These are phyloP conservation scores for Fragum fragum DNA, from an alignment of 2,888 invertebrate species.

Conservation along the genomic window DNA sequence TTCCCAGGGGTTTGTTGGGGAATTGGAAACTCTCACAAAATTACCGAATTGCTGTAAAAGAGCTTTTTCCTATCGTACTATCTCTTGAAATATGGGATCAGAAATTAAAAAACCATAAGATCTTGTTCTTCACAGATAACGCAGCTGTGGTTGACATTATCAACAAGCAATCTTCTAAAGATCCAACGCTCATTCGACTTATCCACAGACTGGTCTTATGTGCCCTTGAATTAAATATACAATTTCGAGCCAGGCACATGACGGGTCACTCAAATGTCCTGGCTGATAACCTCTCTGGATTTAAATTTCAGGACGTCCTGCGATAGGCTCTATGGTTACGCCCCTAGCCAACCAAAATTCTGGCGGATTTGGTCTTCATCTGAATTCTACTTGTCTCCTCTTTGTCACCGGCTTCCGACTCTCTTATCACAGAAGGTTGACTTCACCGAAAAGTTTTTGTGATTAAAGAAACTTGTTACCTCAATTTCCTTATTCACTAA, in stretches of 20 bases:
- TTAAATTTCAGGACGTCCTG: conserved; percentile 29
- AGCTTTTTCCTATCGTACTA: conserved; percentile 32
- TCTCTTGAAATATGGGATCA: conserved; percentile 40
- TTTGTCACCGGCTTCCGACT: neutral
- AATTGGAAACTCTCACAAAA: neutral
- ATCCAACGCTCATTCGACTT: neutral
- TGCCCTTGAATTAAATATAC: conserved; percentile 10
- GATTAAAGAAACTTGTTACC: neutral
- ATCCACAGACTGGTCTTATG: neutral
- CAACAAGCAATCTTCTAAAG: conserved; percentile 40
- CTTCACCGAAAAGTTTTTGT: neutral
- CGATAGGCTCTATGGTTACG: neutral
- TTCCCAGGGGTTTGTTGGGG: conserved; percentile 29
- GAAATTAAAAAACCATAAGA: conserved; percentile 38
- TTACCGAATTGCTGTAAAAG: conserved; percentile 34
- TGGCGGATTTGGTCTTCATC: neutral
- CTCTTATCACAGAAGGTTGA: neutral
- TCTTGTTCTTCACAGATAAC: conserved; percentile 39
- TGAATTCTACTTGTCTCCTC: neutral
- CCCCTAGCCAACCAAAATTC: neutral
- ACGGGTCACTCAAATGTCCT: neutral
- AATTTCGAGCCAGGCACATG: conserved; percentile 19
- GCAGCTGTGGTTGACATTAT: conserved; percentile 27
- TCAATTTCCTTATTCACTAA: neutral
- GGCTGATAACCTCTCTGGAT: conserved; percentile 20